phyloP scores from a whole-genome alignment of 1,140 invertebrate species.

The Atopsyche davidsoni region DNA sequence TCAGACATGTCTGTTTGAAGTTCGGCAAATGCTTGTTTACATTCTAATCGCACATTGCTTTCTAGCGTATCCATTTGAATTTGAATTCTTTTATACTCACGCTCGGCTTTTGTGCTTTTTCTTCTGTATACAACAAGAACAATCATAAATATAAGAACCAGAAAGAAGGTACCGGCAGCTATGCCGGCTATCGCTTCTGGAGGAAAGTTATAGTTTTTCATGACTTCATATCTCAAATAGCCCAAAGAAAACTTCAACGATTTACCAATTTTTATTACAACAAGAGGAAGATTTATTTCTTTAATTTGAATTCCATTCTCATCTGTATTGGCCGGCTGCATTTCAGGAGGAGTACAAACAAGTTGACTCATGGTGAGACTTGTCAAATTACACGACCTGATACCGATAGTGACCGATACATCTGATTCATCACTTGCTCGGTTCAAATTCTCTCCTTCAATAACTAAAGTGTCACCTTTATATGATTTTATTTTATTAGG shows the following conservation, averaged over 20 bases:
- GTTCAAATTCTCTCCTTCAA: constrained; percentile 90
- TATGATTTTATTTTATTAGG: constrained; percentile 80
- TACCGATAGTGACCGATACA: constrained; percentile 89
- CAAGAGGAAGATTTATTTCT: constrained; percentile 71
- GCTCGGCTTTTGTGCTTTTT: constrained; percentile 89
- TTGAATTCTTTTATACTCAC: constrained; percentile 95
- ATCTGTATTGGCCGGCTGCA: constrained; percentile 80
- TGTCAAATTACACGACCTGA: constrained; percentile 83
- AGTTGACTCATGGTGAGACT: constrained; percentile 83
- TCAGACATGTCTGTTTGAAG: constrained; percentile 99
- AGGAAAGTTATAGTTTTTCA: constrained; percentile 76
- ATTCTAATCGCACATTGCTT: constrained; percentile 95
- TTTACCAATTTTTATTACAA: constrained; percentile 83
- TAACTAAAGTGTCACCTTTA: constrained; percentile 91
- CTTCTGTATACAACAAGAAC: constrained; percentile 83
- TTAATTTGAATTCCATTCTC: constrained; percentile 68
- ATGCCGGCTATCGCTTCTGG: constrained; percentile 83
- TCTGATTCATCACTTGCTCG: constrained; percentile 88
- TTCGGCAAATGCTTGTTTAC: constrained; percentile 98
- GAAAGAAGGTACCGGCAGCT: constrained; percentile 72
- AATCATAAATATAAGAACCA: constrained; percentile 79
- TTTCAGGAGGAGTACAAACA: constrained; percentile 82
- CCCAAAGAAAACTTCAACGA: constrained; percentile 83
- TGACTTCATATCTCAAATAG: constrained; percentile 82
- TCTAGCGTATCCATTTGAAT: constrained; percentile 99